phyloP scores from a whole-genome alignment of 2,888 invertebrate species.

The Melikaiella ostensackeni region DNA sequence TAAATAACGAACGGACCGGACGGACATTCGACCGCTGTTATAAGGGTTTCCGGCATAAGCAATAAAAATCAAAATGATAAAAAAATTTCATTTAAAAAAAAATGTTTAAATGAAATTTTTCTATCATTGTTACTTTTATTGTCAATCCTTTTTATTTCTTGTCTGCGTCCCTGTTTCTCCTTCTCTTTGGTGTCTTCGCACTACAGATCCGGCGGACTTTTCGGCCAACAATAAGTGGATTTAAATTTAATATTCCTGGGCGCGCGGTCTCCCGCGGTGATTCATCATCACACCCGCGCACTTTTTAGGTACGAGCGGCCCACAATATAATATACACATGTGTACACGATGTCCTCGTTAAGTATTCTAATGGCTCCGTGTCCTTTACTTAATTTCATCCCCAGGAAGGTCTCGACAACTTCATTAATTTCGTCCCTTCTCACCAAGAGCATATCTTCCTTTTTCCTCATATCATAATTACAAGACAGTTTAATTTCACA shows the following conservation, averaged over 20 bases:
- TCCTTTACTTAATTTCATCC: constrained; percentile 65
- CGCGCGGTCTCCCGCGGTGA: constrained; percentile 69
- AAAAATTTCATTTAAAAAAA: not conserved
- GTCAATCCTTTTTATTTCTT: not conserved
- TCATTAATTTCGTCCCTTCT: constrained; percentile 62
- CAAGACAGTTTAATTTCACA: not conserved
- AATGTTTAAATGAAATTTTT: not conserved
- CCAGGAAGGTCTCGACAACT: constrained; percentile 59
- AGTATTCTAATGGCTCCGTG: constrained; percentile 74
- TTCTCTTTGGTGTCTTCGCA: constrained; percentile 4
- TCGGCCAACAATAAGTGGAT: constrained; percentile 55
- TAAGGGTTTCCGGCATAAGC: too few relatives aligned
- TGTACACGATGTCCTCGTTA: constrained; percentile 74
- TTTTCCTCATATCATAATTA: constrained; percentile 22
- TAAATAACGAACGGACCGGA: too few relatives aligned
- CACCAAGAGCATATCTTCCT: constrained; percentile 9
- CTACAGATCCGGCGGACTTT: not conserved
- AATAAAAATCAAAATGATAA: too few relatives aligned
- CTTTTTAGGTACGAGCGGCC: constrained; percentile 57
- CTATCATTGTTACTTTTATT: not conserved
- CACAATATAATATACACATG: constrained; percentile 50
- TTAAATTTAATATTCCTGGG: constrained; percentile 73
- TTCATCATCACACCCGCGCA: constrained; percentile 77
- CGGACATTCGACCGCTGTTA: too few relatives aligned
- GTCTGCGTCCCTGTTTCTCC: not conserved